Percentiles rank a stretch among this genome's conserved stretches.
Conservation (phyloP, 92 coral and sea anemone species). For the Bergia sp. region DNA sequence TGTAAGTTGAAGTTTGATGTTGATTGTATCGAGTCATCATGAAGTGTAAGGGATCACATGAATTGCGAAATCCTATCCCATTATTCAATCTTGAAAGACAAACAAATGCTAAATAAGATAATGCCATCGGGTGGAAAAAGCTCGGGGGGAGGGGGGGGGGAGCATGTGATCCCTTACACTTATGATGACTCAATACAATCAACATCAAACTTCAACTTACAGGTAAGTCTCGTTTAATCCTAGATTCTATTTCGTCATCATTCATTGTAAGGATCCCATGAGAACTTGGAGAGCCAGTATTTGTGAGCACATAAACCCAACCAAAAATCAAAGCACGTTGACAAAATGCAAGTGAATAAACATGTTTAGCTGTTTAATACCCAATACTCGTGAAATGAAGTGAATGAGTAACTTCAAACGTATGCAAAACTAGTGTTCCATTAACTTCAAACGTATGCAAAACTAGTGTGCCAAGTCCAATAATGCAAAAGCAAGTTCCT, state of each 20-base stretch:
- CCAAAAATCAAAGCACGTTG: neutral
- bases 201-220: slow-evolving; percentile 9
- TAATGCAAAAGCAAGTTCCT: slow-evolving; percentile 47
- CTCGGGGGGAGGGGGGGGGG: slow-evolving; percentile 32
- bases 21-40: slow-evolving; percentile 62
- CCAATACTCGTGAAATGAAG: neutral
- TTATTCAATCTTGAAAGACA: slow-evolving; percentile 62
- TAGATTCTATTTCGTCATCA: slow-evolving; percentile 64
- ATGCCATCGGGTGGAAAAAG: slow-evolving; percentile 23
- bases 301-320: slow-evolving; percentile 42
- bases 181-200: slow-evolving; percentile 7
- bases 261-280: slow-evolving; percentile 65
- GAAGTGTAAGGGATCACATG: slow-evolving; percentile 64
- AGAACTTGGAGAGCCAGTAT: slow-evolving; percentile 60
- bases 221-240: slow-evolving; percentile 41
- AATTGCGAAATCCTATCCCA: slow-evolving; percentile 63
- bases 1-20: slow-evolving; percentile 54
- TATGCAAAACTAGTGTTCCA: neutral
- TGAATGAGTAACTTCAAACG: neutral
- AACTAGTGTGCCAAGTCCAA: slow-evolving; percentile 40
- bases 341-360: neutral
- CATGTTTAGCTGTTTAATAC: neutral
- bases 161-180: slow-evolving; percentile 27
- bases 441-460: neutral
- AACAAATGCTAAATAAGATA: slow-evolving; percentile 51